phyloP scores from a whole-genome alignment of 2,113 vertebrate species.

The Ctenodactylus gundi region DNA sequence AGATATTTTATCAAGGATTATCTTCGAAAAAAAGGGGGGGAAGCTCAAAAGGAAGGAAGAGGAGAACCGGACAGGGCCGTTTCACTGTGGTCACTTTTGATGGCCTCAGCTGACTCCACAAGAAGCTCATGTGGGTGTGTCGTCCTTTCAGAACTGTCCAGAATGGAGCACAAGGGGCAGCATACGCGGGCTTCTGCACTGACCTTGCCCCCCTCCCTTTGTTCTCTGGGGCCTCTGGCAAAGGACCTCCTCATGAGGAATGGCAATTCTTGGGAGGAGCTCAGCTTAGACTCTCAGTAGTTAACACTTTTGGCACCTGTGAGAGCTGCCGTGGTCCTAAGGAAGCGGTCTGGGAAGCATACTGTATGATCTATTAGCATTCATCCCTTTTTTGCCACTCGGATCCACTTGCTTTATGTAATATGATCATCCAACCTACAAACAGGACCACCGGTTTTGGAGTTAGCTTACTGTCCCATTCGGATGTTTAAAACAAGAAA shows the following conservation, averaged over 20 bases:
- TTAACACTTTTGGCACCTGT: background rate
- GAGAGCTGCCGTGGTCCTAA: background rate
- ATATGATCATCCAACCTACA: background rate
- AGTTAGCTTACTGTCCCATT: background rate
- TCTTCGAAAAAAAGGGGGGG: background rate
- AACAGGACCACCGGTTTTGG: background rate
- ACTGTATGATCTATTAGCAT: accelerated
- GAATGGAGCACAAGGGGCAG: background rate
- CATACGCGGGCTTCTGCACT: background rate
- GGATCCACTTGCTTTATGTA: background rate
- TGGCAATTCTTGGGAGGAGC: background rate
- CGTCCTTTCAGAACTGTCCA: background rate
- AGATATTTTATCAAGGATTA: background rate
- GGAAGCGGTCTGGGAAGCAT: background rate
- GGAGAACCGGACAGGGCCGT: background rate
- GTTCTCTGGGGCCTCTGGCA: background rate
- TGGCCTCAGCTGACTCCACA: background rate
- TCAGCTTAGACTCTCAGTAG: background rate
- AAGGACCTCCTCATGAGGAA: background rate
- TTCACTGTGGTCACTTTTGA: background rate
- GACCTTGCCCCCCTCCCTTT: background rate
- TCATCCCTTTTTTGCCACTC: background rate
- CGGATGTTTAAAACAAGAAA: background rate
- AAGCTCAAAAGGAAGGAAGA: background rate
- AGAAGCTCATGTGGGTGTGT: background rate